Base-by-base conservation (phyloP, 2,888 invertebrate species). In the Aporophyla nigra region DNA sequence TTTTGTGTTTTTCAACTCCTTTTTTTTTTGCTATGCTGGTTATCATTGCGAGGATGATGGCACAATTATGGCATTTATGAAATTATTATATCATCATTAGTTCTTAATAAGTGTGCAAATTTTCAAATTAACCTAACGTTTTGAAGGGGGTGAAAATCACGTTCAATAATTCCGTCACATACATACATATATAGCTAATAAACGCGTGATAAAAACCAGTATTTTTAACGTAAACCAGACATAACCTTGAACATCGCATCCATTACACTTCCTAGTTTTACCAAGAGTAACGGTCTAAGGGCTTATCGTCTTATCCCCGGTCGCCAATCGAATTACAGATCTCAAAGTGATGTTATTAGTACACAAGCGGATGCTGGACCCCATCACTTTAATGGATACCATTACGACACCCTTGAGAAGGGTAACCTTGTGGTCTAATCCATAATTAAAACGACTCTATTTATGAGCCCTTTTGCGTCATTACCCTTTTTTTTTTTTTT, bases 311-410 rank as follows among this genome's bases (percentile, higher is more conserved):
- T 70, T 43, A 79, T 72, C 80, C 27, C 56, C 24, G 54, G 14
- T 5, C 53, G 63, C 33, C 51, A 71, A 79, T 71, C 74, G 67
- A 51, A 67, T 80, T 78, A 78, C 43, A 67, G 74, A 77, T 79
- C 63, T 63, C 51, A 78, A 58, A 71, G 33, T 43, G 66, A 67
- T 62, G 78, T 80, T 74, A 78, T 67, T 80, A 80, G 62, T 80
- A 46, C 63, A 58, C 56, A 58, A 33, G 19, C 67, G 51, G 24
- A 58, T 68, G 61, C 51, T 74, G 67, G 51, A 21, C 21, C 51
- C 33, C 62, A 56, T 74, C 74, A 62, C 33, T 56, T 58, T 80
- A 67, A 78, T 80, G 33, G 43, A 14, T 33, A 56, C 61, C 62
- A 58, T 67, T 73, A 78, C 74, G 43, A 67, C 66, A 67, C 80